Conservation (phyloP, 2,113 vertebrate species). For the Urocolius indicus region DNA sequence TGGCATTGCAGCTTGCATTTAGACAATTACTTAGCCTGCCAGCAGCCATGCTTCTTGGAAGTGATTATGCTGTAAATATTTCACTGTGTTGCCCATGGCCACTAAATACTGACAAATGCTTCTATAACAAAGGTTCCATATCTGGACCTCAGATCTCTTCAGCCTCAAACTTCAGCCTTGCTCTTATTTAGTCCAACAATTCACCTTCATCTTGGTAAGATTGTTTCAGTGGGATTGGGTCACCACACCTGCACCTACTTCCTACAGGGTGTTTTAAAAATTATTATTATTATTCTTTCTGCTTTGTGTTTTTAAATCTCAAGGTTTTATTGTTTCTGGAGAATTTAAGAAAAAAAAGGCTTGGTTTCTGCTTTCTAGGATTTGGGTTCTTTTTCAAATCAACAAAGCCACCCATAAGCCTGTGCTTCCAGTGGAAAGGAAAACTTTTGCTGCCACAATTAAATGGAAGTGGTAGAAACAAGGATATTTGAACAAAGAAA, state of each 20-base stretch:
- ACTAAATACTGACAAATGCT: constrained; percentile 21
- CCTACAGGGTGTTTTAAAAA: not conserved
- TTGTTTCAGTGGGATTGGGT: not conserved
- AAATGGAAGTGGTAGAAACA: constrained; percentile 17
- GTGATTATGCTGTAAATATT: constrained; percentile 18
- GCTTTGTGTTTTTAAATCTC: not conserved
- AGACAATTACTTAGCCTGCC: constrained; percentile 35
- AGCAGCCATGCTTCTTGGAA: constrained; percentile 47
- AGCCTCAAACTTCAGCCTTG: not conserved
- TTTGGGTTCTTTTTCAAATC: not conserved
- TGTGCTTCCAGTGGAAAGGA: not conserved
- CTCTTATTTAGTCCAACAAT: not conserved
- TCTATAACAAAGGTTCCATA: not conserved
- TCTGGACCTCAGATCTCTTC: not conserved
- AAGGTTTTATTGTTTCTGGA: not conserved
- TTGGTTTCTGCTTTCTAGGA: not conserved
- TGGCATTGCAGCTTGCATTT: constrained; percentile 23
- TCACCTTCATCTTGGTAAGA: not conserved
- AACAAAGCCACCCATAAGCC: not conserved
- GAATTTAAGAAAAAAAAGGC: not conserved
- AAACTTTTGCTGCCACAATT: constrained; percentile 20
- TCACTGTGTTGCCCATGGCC: constrained; percentile 24
- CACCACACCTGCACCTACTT: not conserved
- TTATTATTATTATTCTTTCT: not conserved
- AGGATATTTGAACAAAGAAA: constrained; percentile 60